Conservation (phyloP, 2,888 invertebrate genomes). For the Eilema caniola region DNA sequence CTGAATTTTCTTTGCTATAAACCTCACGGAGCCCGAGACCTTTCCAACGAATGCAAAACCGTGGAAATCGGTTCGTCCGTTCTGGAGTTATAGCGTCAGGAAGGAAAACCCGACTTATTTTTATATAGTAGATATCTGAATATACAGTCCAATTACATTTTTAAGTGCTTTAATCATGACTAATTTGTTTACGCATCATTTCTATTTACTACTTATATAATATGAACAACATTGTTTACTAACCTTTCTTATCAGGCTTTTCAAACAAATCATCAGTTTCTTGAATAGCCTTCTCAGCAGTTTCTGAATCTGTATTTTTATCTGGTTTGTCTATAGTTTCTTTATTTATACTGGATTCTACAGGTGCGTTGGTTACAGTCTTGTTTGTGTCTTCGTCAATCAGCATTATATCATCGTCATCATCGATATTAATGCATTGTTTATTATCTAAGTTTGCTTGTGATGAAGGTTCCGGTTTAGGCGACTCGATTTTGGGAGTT, state of each 20-base stretch:
- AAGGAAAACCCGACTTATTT: no score
- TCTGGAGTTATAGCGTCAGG: no score
- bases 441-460: slow-evolving; percentile 51
- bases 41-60: no score
- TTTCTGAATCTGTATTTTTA: slow-evolving; percentile 40
- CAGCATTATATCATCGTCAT: slow-evolving; percentile 81
- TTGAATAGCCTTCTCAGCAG: slow-evolving; percentile 35
- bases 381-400: slow-evolving; percentile 70
- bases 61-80: no score
- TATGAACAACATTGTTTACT: slow-evolving; percentile 17
- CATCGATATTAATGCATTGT: slow-evolving; percentile 73
- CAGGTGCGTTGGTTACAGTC: slow-evolving; percentile 35
- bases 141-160: neutral
- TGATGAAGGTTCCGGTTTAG: slow-evolving; percentile 11
- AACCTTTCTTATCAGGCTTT: slow-evolving; percentile 47
- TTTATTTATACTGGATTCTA: slow-evolving; percentile 30
- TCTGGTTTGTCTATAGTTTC: slow-evolving; percentile 27
- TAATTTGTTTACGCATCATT: neutral
- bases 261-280: slow-evolving; percentile 27
- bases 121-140: no score
- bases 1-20: no score
- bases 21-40: no score
- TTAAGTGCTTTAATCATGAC: neutral
- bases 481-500: slow-evolving; percentile 24
- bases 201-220: neutral